Base-by-base conservation (phyloP, 1,140 invertebrate species). In the Zaprionus nigranus region DNA sequence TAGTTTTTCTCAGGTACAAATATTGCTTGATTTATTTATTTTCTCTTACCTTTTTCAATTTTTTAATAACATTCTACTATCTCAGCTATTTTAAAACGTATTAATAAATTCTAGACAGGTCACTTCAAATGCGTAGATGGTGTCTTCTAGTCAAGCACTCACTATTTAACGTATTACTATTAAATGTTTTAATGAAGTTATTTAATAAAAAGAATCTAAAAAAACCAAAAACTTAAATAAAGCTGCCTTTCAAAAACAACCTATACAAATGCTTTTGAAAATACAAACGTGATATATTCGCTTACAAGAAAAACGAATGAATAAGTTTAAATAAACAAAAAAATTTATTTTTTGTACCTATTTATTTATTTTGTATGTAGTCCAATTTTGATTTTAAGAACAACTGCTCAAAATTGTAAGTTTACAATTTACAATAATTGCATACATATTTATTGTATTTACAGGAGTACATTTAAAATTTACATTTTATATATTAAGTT, bases 371-470 rank as follows among this genome's bases (percentile, higher is more conserved):
- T 9, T 51, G 20, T 22, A 51, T 51, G 9, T 51, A 51, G 17
- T 24, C 11, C 20, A 51, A 51, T 51, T 51, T 51, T 51, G 2
- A 24, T 51, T 51, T 51, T 24, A 51, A 24, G 46, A 24, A 24
- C 46, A 51, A 20, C 20, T 11, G 20, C 22, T 20, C 11, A 51
- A 51, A 22, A n/a, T 22, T 22, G 46, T 51, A 51, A 11, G 12
- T 20, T 22, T 51, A 22, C 24, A 24, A 51, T 22, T 12, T 12
- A 51, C n/a, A 46, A 46, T 46, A 46, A 3, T 17, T 17, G n/a
- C n/a, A 46, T 17, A 17, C 12, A 51, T 24, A 51, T 51, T 51
- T 51, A 51, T n/a, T n/a, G n/a, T n/a, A n/a, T 51, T 51, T 51
- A 51, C 46, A 51, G 20, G 24, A 51, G 20, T 51, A 13, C 24